phyloP scores from a whole-genome alignment of 2,797 vertebrate species.

The Labeo calbasu region DNA sequence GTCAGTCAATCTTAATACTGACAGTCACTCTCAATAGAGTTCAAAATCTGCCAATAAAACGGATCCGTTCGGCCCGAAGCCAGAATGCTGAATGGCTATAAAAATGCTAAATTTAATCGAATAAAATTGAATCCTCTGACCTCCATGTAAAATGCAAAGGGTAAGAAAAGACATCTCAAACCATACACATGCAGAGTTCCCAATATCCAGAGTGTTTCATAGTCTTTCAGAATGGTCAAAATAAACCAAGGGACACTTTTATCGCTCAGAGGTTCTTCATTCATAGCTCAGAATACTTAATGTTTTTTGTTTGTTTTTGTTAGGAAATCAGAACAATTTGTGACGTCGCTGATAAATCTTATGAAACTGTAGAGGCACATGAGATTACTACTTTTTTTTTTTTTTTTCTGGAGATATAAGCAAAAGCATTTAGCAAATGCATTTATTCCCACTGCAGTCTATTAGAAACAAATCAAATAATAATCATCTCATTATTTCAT shows the following conservation, averaged over 20 bases:
- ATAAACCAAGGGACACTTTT: neutral
- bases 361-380: neutral
- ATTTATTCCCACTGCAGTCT: neutral
- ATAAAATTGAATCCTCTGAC: conserved; percentile 9
- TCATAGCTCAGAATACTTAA: neutral
- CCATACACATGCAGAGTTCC: neutral
- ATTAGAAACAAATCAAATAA: neutral
- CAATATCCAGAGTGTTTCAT: neutral
- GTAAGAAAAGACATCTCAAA: neutral
- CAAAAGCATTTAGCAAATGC: neutral
- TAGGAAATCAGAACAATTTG: neutral
- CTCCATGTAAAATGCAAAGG: conserved; percentile 14
- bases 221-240: neutral
- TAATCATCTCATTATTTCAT: conserved; percentile 4
- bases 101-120: conserved; percentile 17
- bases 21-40: conserved; percentile 26
- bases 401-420: no score
- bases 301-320: no score
- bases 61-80: neutral
- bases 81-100: conserved; percentile 21
- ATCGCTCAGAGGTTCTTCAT: neutral
- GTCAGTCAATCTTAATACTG: conserved; percentile 24
- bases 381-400: neutral
- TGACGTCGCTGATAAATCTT: neutral
- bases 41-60: conserved; percentile 30